Evolutionary conservation across 2,113 vertebrate genomes (phyloP), one percentile per base, ranked within the genome.

Genomic region (Cyprinus carpio): DNA sequence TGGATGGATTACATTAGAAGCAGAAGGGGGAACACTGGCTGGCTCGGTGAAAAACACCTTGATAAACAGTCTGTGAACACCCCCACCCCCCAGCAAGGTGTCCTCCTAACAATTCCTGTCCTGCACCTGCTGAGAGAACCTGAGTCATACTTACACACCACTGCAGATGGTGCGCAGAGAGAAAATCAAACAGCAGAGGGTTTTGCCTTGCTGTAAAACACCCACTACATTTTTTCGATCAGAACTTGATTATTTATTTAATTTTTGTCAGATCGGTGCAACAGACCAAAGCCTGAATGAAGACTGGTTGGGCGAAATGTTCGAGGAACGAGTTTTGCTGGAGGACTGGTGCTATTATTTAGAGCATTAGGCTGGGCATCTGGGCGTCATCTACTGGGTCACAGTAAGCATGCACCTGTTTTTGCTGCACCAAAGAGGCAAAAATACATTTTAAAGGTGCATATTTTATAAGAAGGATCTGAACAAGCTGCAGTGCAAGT

Each of bases 1-100:
- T 92, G 91, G 90, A 94, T 92, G 84, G 90, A 90, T 91, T 88
- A 87, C 85, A 93, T 92, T 91, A 89, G 78, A 75, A 9, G 56
- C 16, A 77, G 58, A 37, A 85, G 76, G 86, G 83, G 85, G 87
- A 89, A 88, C 87, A 83, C 83, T 86, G 74, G 81, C 82, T 89
- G 88, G 83, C 86, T 81, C 64, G 25, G 86, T 89, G 85, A 88
- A 91, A 88, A 88, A 89, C 84, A 88, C 87, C 84, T 89, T 91
- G 84, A 80, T 87, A 78, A 87, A 87, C 83, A n/a, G 25, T 43
- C 81, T 60, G 65, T 18, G 72, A 80, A 86, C 79, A 58, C 20
- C 51, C 74, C 80, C 46, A 40, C 77, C 51, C 34, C 40, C 54
- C 56, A 89, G 65, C 81, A 88, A 89, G 86, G 87, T 91, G 88